phyloP scores from a whole-genome alignment of 2,888 invertebrate species.

The Dromius quadrimaculatus region DNA sequence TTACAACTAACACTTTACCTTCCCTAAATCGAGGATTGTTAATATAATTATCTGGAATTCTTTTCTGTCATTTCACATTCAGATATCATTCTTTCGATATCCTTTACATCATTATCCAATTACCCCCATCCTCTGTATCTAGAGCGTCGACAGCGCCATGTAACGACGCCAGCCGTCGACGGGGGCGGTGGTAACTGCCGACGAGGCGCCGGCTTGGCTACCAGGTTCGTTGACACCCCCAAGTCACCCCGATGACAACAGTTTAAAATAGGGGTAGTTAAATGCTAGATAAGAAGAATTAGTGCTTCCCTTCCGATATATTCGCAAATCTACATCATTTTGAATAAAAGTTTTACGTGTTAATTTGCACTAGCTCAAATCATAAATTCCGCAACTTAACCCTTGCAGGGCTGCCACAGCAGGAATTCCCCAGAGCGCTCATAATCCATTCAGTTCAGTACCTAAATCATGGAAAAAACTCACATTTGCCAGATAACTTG shows the following conservation, averaged over 20 bases:
- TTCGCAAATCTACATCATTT: neutral
- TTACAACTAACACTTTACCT: constrained; percentile 22
- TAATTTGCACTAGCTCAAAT: constrained; percentile 33
- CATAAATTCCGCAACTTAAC: constrained; percentile 31
- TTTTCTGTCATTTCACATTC: no score
- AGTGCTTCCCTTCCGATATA: neutral
- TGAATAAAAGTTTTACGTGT: constrained; percentile 2
- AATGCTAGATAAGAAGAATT: neutral
- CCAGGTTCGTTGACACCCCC: constrained; percentile 22
- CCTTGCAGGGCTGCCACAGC: neutral
- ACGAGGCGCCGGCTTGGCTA: constrained; percentile 12
- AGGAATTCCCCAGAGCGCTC: constrained; percentile 14
- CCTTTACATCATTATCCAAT: neutral
- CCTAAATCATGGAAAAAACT: constrained; percentile 48
- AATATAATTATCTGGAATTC: no score
- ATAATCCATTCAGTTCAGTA: constrained; percentile 20
- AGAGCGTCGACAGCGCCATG: neutral
- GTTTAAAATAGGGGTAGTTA: neutral
- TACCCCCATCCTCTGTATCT: neutral
- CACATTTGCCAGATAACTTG: constrained; percentile 33
- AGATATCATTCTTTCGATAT: no score
- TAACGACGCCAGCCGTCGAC: neutral
- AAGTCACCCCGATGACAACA: neutral
- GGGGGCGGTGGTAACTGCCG: constrained; percentile 2
- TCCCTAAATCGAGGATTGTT: no score